These are phyloP conservation scores for Crax fasciolata DNA, from an alignment of 2,797 vertebrate genomes.

Conservation along the genomic window DNA sequence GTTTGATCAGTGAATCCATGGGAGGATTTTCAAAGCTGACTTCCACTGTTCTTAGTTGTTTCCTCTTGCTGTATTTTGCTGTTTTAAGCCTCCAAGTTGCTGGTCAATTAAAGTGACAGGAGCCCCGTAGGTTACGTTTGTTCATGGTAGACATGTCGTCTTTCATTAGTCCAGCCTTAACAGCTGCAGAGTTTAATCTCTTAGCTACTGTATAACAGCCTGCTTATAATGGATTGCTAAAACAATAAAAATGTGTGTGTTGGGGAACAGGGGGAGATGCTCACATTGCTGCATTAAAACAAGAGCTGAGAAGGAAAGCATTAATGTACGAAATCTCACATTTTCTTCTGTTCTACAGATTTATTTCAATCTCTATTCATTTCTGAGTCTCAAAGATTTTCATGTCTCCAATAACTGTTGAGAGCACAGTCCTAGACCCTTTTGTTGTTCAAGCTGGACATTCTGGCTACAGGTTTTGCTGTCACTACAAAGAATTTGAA, in stretches of 20 bases:
- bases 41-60: conserved; percentile 34
- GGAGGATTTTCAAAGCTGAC: conserved; percentile 10
- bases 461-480: conserved; percentile 13
- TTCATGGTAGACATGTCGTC: conserved; percentile 51
- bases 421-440: neutral
- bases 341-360: neutral
- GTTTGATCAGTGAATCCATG: neutral
- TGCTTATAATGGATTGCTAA: neutral
- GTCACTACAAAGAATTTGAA: conserved; percentile 1
- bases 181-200: conserved; percentile 35
- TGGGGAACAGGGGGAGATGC: neutral
- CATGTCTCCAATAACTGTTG: neutral
- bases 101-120: conserved; percentile 54
- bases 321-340: neutral
- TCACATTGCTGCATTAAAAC: neutral
- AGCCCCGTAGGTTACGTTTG: conserved; percentile 49
- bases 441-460: neutral
- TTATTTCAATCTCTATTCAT: neutral
- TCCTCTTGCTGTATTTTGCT: conserved; percentile 53
- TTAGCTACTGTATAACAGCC: neutral
- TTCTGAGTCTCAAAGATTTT: neutral
- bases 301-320: neutral
- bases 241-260: accelerated
- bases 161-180: conserved; percentile 51
- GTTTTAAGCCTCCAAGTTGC: conserved; percentile 38